Conservation (phyloP, 2,797 vertebrate genomes). For the Salmo trutta region DNA sequence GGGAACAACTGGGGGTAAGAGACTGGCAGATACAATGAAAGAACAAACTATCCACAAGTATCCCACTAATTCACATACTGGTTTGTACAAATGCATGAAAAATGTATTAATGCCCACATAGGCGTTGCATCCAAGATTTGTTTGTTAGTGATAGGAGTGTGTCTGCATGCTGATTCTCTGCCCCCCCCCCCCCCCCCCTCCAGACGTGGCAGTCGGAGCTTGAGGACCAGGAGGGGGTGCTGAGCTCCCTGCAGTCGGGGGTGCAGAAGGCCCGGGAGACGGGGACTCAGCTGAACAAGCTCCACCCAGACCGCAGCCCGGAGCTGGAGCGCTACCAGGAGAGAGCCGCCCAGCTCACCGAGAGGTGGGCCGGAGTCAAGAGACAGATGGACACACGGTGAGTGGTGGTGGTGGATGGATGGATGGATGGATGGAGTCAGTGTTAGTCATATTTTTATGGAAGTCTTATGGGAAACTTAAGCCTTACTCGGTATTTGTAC, state of each 20-base stretch:
- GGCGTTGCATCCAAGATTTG: not conserved
- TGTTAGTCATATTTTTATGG: not conserved
- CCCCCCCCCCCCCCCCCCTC: slow-evolving; percentile 12
- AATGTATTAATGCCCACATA: no score
- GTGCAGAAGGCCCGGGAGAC: slow-evolving; percentile 78
- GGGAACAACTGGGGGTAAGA: slow-evolving; percentile 77
- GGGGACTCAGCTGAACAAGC: slow-evolving; percentile 78
- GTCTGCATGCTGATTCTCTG: not conserved
- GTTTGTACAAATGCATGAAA: no score
- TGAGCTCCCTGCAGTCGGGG: slow-evolving; percentile 81
- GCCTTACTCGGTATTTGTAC: not conserved
- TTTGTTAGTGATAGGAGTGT: not conserved
- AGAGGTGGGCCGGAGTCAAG: slow-evolving; percentile 85
- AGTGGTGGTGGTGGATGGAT: not conserved
- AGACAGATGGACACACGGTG: slow-evolving; percentile 90
- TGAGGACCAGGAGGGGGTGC: slow-evolving; percentile 78
- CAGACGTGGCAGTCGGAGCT: slow-evolving; percentile 88
- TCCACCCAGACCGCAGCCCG: slow-evolving; percentile 84
- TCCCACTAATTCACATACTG: not conserved
- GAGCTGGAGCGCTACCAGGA: slow-evolving; percentile 92
- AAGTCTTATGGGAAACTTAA: not conserved
- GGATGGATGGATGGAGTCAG: not conserved
- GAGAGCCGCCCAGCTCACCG: slow-evolving; percentile 82
- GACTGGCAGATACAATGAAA: not conserved
- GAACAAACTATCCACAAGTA: not conserved